Conservation (phyloP, 2,113 vertebrate species). For the Paramisgurnus dabryanus region DNA sequence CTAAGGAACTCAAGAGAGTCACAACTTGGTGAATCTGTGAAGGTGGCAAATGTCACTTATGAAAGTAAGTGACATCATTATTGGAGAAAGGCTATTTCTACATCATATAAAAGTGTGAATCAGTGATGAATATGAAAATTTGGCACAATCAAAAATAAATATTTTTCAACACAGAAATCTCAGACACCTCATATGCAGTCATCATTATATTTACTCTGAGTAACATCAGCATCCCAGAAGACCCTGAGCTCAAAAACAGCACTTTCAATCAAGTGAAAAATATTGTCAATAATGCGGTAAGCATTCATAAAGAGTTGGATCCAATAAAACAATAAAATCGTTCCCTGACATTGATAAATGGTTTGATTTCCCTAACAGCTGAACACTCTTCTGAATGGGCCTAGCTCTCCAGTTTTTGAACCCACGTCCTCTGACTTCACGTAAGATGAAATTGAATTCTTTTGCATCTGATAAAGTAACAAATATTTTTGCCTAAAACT, state of each 20-base stretch:
- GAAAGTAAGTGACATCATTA: neutral
- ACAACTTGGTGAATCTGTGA: neutral
- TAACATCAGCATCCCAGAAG: neutral
- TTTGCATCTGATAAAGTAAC: neutral
- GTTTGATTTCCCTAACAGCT: neutral
- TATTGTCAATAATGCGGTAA: slow-evolving; percentile 18
- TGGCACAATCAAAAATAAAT: neutral
- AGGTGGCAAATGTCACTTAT: neutral
- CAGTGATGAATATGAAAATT: too few species aligned
- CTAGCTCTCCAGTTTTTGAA: neutral
- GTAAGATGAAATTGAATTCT: neutral
- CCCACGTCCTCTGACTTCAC: neutral
- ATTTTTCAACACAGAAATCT: neutral
- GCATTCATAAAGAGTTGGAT: neutral
- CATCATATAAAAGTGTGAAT: neutral
- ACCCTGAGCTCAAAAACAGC: neutral
- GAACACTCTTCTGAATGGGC: slow-evolving; percentile 2
- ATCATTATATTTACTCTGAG: neutral
- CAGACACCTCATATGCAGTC: neutral
- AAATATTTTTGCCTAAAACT: neutral
- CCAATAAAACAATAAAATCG: too few species aligned
- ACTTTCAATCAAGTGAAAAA: neutral
- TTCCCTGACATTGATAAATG: neutral
- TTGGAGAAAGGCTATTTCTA: neutral
- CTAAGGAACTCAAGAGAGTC: neutral